phyloP scores from a whole-genome alignment of 2,888 invertebrate species.

The Ormyrus rosae region DNA sequence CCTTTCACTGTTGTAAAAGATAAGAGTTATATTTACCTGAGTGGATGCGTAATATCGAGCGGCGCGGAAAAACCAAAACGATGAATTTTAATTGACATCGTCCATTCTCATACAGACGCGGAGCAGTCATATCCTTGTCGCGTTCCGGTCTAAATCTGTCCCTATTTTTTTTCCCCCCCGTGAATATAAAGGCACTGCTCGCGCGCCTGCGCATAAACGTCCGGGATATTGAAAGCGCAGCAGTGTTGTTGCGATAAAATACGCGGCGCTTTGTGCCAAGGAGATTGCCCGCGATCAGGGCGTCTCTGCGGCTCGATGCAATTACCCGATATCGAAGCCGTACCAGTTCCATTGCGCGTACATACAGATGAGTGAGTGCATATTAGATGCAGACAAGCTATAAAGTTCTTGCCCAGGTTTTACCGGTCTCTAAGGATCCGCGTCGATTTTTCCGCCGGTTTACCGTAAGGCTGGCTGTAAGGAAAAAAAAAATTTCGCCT shows the following conservation, averaged over 20 bases:
- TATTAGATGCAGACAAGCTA: not conserved
- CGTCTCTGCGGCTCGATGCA: conserved; percentile 68
- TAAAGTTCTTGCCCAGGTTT: not conserved
- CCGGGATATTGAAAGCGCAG: conserved; percentile 37
- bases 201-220: not conserved
- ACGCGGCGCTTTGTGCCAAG: conserved; percentile 63
- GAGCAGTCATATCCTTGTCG: conserved; percentile 32
- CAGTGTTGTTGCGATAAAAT: conserved; percentile 30
- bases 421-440: too few species aligned
- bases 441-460: too few species aligned
- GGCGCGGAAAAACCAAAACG: not conserved
- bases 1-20: too few species aligned
- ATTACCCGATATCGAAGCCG: conserved; percentile 67
- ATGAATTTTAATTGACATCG: conserved; percentile 24
- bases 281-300: conserved; percentile 64
- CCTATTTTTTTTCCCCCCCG: not conserved
- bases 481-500: too few species aligned
- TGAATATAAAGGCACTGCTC: not conserved
- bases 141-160: conserved; percentile 49
- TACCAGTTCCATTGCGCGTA: conserved; percentile 52
- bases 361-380: conserved; percentile 3
- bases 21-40: too few species aligned
- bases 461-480: too few species aligned
- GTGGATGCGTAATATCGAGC: too few species aligned
- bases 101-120: conserved; percentile 19